These are phyloP conservation scores for Microcebus lehilahytsara DNA, from an alignment of 2,113 vertebrate species.

Conservation along the genomic window DNA sequence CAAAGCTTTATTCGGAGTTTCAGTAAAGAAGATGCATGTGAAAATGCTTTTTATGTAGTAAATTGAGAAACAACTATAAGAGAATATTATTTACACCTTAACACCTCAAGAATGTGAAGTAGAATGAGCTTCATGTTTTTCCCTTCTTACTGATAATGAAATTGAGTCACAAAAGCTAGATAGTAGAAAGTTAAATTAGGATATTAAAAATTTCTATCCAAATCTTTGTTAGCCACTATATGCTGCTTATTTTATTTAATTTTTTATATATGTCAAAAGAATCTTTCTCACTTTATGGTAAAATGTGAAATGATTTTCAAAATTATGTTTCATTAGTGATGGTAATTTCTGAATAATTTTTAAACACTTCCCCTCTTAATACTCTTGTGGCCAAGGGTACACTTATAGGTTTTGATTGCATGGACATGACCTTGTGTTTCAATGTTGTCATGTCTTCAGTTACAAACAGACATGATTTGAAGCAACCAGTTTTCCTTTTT, in stretches of 20 bases:
- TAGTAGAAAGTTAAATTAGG: not conserved
- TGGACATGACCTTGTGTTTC: not conserved
- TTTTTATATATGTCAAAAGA: not conserved
- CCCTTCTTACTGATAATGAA: not conserved
- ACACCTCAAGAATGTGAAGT: not conserved
- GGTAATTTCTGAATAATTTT: not conserved
- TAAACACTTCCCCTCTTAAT: not conserved
- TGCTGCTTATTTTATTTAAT: not conserved
- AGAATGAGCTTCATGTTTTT: not conserved
- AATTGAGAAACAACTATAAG: not conserved
- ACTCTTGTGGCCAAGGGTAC: not conserved
- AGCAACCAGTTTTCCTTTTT: conserved; percentile 14
- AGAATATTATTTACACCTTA: not conserved
- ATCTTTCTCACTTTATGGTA: not conserved
- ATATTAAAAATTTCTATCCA: not conserved
- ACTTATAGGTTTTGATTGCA: not conserved
- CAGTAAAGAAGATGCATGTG: not conserved
- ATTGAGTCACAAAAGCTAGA: not conserved
- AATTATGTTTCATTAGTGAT: not conserved
- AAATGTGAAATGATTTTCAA: not conserved
- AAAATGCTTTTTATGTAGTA: not conserved
- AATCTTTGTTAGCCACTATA: not conserved
- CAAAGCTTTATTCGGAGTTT: not conserved
- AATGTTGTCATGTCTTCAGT: not conserved
- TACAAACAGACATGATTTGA: conserved; percentile 5